Conservation (phyloP, 2,888 invertebrate species). For the Psylliodes chrysocephalus region DNA sequence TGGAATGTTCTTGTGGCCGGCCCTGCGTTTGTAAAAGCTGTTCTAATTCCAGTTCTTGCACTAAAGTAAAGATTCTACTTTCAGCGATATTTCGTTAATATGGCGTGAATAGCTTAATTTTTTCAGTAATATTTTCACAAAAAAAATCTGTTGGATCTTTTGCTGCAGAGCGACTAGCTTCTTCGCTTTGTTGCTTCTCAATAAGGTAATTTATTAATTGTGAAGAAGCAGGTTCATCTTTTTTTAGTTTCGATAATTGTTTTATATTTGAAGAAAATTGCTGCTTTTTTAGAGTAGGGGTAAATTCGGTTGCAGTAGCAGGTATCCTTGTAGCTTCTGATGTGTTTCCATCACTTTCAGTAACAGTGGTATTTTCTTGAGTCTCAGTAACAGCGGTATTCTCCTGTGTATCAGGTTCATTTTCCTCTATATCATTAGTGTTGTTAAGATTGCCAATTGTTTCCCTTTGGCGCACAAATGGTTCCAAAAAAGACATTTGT, state of each 20-base stretch:
- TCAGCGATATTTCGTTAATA: constrained; percentile 16
- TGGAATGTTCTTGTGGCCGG: too few relatives aligned
- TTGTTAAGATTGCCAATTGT: constrained; percentile 20
- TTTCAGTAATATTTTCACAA: constrained; percentile 22
- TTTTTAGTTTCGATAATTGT: constrained; percentile 1
- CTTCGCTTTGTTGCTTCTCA: constrained; percentile 13
- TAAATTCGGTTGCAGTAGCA: not conserved
- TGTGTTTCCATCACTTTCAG: too few relatives aligned
- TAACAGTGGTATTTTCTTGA: constrained; percentile 5
- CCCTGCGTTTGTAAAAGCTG: too few relatives aligned
- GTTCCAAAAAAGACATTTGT: constrained; percentile 19
- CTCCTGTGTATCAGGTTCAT: too few relatives aligned
- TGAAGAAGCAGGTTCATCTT: constrained; percentile 8
- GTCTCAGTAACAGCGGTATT: constrained; percentile 3
- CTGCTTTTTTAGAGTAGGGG: not conserved
- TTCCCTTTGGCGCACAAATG: constrained; percentile 14
- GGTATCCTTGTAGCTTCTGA: too few relatives aligned
- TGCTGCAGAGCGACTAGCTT: constrained; percentile 12
- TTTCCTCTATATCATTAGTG: not conserved
- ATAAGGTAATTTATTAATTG: constrained; percentile 7
- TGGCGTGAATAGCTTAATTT: constrained; percentile 17
- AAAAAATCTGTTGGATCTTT: constrained; percentile 22
- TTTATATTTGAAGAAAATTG: too few relatives aligned
- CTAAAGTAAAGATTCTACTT: constrained; percentile 11
- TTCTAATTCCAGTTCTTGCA: too few relatives aligned